Percentiles rank a stretch among this genome's conserved stretches.
phyloP scores from a whole-genome alignment of 2,888 invertebrate genomes.

The Patella pellucida region DNA sequence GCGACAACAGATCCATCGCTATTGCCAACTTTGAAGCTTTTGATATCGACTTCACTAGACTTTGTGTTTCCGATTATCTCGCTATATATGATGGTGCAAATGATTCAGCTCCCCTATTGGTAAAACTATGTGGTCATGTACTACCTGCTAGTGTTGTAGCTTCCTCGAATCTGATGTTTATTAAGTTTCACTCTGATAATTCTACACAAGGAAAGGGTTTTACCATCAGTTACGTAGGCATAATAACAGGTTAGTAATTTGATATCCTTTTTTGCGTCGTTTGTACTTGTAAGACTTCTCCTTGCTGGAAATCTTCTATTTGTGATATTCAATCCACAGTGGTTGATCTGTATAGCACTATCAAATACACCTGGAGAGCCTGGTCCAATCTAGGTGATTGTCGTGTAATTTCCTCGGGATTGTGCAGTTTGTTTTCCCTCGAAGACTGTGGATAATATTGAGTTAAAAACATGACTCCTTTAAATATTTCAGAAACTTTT shows the following conservation, averaged over 20 bases:
- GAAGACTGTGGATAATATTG: background rate
- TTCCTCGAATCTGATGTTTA: constrained; percentile 38
- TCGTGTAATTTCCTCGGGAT: too few species aligned
- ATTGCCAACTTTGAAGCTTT: background rate
- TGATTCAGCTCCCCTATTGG: constrained; percentile 22
- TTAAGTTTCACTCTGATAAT: constrained; percentile 46
- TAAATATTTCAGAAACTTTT: background rate
- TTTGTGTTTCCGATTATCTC: constrained; percentile 24
- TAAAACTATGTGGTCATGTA: constrained; percentile 44
- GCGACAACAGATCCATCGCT: background rate
- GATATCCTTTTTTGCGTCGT: too few species aligned
- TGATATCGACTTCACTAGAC: background rate
- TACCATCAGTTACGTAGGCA: constrained; percentile 38
- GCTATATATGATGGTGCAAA: constrained; percentile 26
- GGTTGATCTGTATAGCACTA: too few species aligned
- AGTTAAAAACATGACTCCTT: background rate
- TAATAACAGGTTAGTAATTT: constrained; percentile 24
- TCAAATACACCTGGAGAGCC: too few species aligned
- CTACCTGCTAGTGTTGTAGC: constrained; percentile 45
- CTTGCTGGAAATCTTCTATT: too few species aligned
- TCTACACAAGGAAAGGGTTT: constrained; percentile 45
- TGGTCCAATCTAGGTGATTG: too few species aligned
- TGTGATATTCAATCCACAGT: too few species aligned
- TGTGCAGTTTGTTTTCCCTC: too few species aligned
- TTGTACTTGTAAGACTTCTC: too few species aligned